A percentile compares a stretch with the other conserved stretches of the same genome.
Conservation (phyloP, 2,113 vertebrate species). For the Promerops cafer region DNA sequence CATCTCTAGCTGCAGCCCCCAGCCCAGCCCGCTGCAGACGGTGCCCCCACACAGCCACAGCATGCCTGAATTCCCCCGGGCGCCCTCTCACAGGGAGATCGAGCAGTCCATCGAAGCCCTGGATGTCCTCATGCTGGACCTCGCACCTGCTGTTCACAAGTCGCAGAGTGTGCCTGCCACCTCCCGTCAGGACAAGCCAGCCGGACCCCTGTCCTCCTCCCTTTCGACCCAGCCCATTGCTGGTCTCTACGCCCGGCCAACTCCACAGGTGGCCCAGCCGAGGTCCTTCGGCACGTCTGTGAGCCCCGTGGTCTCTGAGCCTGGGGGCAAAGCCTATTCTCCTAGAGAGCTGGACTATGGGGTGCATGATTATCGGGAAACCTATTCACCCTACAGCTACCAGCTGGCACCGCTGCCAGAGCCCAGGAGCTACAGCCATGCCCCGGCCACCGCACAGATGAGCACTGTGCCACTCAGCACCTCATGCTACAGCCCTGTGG, state of each 20-base stretch:
- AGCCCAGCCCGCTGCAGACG: slow-evolving; percentile 63
- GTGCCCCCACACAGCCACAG: slow-evolving; percentile 75
- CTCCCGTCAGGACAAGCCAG: slow-evolving; percentile 41
- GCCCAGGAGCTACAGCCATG: slow-evolving; percentile 66
- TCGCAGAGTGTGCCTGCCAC: slow-evolving; percentile 83
- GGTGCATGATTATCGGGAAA: slow-evolving; percentile 38
- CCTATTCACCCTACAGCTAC: slow-evolving; percentile 68
- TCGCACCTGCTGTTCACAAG: slow-evolving; percentile 81
- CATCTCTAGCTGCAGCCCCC: slow-evolving; percentile 49
- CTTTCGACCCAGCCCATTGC: slow-evolving; percentile 76
- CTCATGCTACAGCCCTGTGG: slow-evolving; percentile 8
- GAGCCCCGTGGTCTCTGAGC: background rate
- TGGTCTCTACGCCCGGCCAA: slow-evolving; percentile 58
- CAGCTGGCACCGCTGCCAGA: background rate
- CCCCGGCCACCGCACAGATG: slow-evolving; percentile 54
- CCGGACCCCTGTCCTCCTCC: slow-evolving; percentile 73
- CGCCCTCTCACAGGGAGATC: slow-evolving; percentile 88
- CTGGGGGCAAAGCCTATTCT: background rate
- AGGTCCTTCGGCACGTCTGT: slow-evolving; percentile 40
- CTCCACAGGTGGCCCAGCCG: slow-evolving; percentile 67
- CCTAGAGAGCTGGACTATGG: background rate
- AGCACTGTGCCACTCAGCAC: slow-evolving; percentile 29
- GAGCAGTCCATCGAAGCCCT: slow-evolving; percentile 95
- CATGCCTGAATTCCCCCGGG: slow-evolving; percentile 86
- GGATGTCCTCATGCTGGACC: slow-evolving; percentile 92